Evolutionary conservation across 2,888 invertebrate genomes (phyloP), one percentile per base, ranked within the genome.

Genomic region (Pantelozetes paolii): DNA sequence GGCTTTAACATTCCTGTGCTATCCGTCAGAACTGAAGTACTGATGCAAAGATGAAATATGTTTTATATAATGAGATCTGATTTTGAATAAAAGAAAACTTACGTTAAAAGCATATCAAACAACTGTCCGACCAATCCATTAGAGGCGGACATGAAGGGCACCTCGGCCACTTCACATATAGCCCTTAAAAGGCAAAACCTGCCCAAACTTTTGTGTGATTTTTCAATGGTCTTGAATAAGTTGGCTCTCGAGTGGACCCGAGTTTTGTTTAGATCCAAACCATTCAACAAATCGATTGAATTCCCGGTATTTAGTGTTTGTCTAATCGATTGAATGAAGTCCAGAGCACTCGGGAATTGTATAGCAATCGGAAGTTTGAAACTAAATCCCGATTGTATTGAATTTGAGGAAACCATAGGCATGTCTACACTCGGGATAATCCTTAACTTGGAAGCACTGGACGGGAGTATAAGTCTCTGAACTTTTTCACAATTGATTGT

Each of bases 131-230:
- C 9, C 23, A 74, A 36, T 32, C 74, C 74, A 62, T 30, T 48
- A 11, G 57, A 57, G n/a, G 74, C 26, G 1, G 57, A 42, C 32
- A 74, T 62, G 36, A 72, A 71, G 13, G 74, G 74, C n/a, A 72
- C 71, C 59, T 74, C 74, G 1, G 74, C 74, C n/a, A 74, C 74
- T 40, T 74, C 74, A 50, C 74, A 74, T 5, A 74, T 74, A 5
- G 74, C 72, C 42, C 74, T 32, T 15, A 74, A 42, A 2, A 74
- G 74, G 32, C 74, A 74, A 40, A 48, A 18, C 30, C 73, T 26
- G 9, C 74, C 74, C 36, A 74, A 59, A 23, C 40, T 5, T 11
- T 9, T 32, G 50, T 73, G 73, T 23, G 62, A 20, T 40, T 30
- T 74, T 23, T 74, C 71, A 30, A 74, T 57, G 18, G 74, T 30